Percentiles rank a stretch among this genome's conserved stretches.
phyloP scores from a whole-genome alignment of 2,113 vertebrate genomes.

The Rousettus leschenaultii region DNA sequence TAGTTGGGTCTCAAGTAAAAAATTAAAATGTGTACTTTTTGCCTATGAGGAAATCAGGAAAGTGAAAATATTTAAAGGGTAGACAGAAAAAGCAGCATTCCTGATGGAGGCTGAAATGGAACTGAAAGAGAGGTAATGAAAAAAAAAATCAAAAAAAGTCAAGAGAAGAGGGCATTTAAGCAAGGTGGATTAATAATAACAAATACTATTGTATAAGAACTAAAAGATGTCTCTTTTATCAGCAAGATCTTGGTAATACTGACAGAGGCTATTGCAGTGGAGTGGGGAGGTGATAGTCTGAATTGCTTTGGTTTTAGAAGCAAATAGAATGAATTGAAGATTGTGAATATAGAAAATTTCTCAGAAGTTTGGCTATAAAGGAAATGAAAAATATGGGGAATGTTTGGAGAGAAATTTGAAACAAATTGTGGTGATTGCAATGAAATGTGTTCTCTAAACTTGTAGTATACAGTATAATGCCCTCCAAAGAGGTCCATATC shows the following conservation, averaged over 20 bases:
- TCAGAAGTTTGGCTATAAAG: neutral
- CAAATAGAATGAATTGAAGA: neutral
- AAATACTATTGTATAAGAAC: neutral
- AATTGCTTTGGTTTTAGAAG: neutral
- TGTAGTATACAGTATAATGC: neutral
- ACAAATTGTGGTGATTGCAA: neutral
- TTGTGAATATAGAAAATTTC: neutral
- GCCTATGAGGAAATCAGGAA: neutral
- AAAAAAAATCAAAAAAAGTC: neutral
- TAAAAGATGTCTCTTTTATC: neutral
- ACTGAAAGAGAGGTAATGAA: neutral
- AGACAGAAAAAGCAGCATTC: neutral
- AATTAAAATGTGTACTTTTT: neutral
- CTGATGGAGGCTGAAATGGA: neutral
- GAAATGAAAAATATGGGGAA: neutral
- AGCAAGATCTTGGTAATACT: neutral
- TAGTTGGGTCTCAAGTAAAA: neutral
- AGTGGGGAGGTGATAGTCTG: neutral
- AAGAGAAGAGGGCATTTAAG: neutral
- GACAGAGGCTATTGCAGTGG: neutral
- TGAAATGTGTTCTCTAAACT: neutral
- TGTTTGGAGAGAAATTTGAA: neutral
- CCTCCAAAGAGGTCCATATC: neutral
- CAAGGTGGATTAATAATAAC: neutral
- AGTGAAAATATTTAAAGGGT: neutral